Conservation (phyloP, 92 coral and sea anemone species). For the Siderastrea radians region DNA sequence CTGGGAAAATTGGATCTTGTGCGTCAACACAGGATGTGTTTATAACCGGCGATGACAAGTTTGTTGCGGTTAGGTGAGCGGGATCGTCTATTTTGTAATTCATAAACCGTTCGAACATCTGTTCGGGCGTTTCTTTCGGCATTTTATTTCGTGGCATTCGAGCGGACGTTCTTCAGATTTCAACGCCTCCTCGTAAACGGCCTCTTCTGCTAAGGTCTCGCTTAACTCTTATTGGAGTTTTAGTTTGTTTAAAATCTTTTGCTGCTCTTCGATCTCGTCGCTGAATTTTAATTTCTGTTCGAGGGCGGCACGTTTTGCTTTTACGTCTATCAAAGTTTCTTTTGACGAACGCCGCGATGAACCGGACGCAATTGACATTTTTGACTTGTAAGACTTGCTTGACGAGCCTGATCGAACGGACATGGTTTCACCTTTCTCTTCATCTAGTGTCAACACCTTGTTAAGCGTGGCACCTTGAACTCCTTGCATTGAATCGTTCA, state of each 20-base stretch:
- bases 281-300: background rate
- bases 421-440: background rate
- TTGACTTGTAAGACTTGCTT: constrained; percentile 16
- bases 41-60: background rate
- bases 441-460: background rate
- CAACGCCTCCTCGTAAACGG: constrained; percentile 24
- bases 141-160: background rate
- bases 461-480: background rate
- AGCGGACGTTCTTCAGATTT: background rate
- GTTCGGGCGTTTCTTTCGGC: background rate
- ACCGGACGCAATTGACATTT: constrained; percentile 36
- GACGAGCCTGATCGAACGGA: constrained; percentile 27
- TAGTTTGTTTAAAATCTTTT: constrained; percentile 13
- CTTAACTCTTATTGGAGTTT: constrained; percentile 30
- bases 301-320: background rate
- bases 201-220: constrained; percentile 48
- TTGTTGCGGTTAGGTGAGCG: background rate
- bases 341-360: constrained; percentile 31
- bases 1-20: background rate
- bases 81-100: background rate
- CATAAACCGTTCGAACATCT: constrained; percentile 11
- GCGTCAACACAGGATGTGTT: background rate
- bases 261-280: constrained; percentile 25
- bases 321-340: constrained; percentile 27
- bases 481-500: constrained; percentile 2